Evolutionary conservation across 1,140 invertebrate species (phyloP).

Genomic region (Aplysia californica): DNA sequence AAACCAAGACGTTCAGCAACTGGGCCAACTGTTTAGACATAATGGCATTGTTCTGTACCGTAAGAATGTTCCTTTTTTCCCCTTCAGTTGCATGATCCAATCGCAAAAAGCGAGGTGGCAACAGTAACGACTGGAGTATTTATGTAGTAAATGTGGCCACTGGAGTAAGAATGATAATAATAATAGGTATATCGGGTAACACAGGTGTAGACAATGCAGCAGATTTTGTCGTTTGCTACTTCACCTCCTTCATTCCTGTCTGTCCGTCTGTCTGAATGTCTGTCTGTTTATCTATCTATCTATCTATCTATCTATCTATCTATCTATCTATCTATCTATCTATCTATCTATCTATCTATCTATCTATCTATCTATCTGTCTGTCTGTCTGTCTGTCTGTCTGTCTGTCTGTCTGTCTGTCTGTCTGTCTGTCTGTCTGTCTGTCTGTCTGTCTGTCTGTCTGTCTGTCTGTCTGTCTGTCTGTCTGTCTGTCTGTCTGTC

Average conservation of each 20-base stretch:
- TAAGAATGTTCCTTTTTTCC: no score
- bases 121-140: no score
- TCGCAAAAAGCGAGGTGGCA: no score
- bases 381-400: slow-evolving; percentile 20
- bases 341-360: background rate
- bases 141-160: no score
- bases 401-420: slow-evolving; percentile 17
- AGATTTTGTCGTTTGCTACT: background rate
- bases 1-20: no score
- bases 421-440: slow-evolving; percentile 10
- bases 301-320: background rate
- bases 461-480: slow-evolving; percentile 5
- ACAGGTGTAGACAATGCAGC: no score
- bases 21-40: no score
- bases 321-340: background rate
- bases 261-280: background rate
- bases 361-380: slow-evolving; percentile 3
- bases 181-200: no score
- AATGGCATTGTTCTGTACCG: no score
- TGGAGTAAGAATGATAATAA: no score
- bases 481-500: background rate
- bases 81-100: no score
- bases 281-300: background rate
- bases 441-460: slow-evolving; percentile 1
- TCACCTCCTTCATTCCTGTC: background rate